Evolutionary conservation across 2,888 invertebrate genomes (phyloP), one percentile per base, ranked within the genome.

Genomic region (Torymus texanus): DNA sequence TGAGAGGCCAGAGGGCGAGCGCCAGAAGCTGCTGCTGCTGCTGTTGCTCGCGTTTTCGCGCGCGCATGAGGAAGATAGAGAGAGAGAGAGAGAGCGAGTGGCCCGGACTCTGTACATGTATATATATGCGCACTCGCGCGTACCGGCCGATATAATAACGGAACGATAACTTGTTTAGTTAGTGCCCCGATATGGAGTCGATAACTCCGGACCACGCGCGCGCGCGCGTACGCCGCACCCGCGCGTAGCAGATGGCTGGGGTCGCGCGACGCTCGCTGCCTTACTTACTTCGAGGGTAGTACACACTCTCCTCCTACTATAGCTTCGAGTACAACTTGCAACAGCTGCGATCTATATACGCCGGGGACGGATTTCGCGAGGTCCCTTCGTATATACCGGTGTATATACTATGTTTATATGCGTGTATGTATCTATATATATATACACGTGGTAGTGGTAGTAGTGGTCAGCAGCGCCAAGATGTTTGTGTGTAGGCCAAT

Each of bases 161-260:
- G 71, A 83, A 86, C 86, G 85, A 86, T 88, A 88, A 88, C 87
- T 88, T 86, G 88, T 86, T 87, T 85, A 85, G 86, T 84, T 84
- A 84, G 83, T 83, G 83, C 29, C 4, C 84, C 85, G 85, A 86
- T 87, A 86, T 83, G 81, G 83, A 87, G 85, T 86, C 88, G 87
- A 88, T 88, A 88, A 87, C 85, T 85, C 84, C 82, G 82, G 85
- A 83, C 85, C 87, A 87, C 86, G 86, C 88, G 87, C 86, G 5
- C 29, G 29, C 29, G 29, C 29, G 29, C 29, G 29, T 29, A 29
- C n/a, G n/a, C n/a, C 88, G 87, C 86, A 4, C 29, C 2, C 29
- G 29, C 29, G 29, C 29, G 29, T 29, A 29, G 29, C 29, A 29
- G 29, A 29, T 29, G 29, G 29, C 29, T 3, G 29, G 29, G 29